phyloP scores from a whole-genome alignment of 2,888 invertebrate species.

The Agrotis exclamationis region DNA sequence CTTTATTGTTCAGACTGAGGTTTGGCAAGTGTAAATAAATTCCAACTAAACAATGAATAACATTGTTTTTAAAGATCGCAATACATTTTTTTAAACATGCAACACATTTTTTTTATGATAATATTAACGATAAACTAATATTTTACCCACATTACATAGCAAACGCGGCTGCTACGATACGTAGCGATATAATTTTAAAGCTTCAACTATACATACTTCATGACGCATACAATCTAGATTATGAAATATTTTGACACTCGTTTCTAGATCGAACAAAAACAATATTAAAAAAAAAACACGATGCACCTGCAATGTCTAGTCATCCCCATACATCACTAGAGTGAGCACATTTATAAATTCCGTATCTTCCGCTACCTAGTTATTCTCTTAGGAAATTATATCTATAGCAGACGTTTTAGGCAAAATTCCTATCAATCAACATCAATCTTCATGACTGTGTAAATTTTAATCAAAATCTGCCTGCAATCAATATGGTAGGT shows the following conservation, averaged over 20 bases:
- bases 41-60: constrained; percentile 25
- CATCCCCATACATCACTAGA: background rate
- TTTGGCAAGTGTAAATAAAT: constrained; percentile 48
- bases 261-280: constrained; percentile 10
- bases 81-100: too few species aligned
- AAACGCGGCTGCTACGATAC: background rate
- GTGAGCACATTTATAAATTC: background rate
- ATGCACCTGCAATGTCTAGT: constrained; percentile 5
- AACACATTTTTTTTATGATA: too few species aligned
- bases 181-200: background rate
- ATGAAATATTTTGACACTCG: constrained; percentile 3
- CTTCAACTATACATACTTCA: background rate
- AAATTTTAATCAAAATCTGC: constrained; percentile 10
- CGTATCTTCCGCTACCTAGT: background rate
- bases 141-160: background rate
- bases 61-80: too few species aligned
- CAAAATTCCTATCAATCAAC: constrained; percentile 12
- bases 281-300: background rate
- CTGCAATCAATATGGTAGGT: background rate
- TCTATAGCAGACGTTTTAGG: background rate
- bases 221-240: background rate
- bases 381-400: background rate
- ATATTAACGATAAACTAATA: too few species aligned
- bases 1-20: constrained; percentile 35
- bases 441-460: constrained; percentile 4